Evolutionary conservation across 2,113 vertebrate genomes (phyloP), one percentile per base, ranked within the genome.

Genomic region (Pleuronectes platessa): DNA sequence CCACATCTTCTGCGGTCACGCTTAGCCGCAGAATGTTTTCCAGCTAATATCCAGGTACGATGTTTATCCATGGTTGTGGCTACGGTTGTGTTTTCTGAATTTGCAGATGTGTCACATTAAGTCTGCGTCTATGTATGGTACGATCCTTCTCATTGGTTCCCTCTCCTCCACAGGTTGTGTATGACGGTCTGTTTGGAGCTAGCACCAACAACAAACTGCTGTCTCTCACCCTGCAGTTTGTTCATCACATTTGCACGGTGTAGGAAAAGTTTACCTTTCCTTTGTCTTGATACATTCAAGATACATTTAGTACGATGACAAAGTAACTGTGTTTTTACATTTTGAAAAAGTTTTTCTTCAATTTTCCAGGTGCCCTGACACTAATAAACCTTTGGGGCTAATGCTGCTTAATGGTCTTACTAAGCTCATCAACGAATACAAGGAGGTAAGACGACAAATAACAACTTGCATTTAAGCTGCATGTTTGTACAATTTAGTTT

Each of bases 371-470:
- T 99, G 98, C 73, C 97, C 98, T 67, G 97, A 98, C 86, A 95
- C 93, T 82, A 99, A 99, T 93, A 99, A 98, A 55, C 98, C 97
- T 1, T 89, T 99, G 76, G 98, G 98, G 61, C 94, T 98, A n/a
- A 97, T 99, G 97, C 95, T 99, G 85, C 94, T 99, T 64, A 99
- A 99, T 90, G 98, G 98, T 61, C 96, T 99, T n/a, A 99, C 98
- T 60, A 99, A 99, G 78, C 94, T 99, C 79, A 99, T 99, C 69
- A 99, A 97, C 88, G 98, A 99, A 89, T 97, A 98, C 89, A 99
- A 98, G 90, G 97, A 99, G 96, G 98, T 99, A 94, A 81, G 68
- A 58, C 12, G 10, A n/a, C 15, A 56, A 27, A 27, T n/a, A 20
- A 3, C 17, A 51, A 15, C 18, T 17, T 54, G 37, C 26, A 42